Conservation (phyloP, 1,140 invertebrate species). For the Araneus ventricosus region DNA sequence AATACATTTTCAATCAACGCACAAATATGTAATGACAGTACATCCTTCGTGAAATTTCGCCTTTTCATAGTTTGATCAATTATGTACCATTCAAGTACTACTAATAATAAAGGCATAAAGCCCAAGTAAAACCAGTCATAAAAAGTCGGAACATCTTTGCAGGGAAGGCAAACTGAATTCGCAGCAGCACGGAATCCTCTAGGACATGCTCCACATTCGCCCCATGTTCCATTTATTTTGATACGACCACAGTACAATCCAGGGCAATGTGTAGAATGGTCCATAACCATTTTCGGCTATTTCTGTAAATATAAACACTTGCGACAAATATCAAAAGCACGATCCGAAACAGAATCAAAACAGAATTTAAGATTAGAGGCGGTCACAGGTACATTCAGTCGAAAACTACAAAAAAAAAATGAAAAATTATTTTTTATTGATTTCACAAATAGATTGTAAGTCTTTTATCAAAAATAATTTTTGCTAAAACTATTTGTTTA, state of each 20-base stretch:
- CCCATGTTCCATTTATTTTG: constrained; percentile 83
- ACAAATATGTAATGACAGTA: constrained; percentile 87
- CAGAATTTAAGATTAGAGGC: neutral
- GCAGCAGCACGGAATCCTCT: constrained; percentile 85
- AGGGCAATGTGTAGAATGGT: constrained; percentile 83
- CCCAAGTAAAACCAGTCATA: constrained; percentile 87
- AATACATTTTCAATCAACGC: constrained; percentile 89
- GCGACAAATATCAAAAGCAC: neutral
- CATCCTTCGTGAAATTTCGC: constrained; percentile 86
- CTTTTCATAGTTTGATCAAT: constrained; percentile 91
- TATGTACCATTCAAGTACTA: constrained; percentile 94
- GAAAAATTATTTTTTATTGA: neutral
- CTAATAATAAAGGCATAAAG: constrained; percentile 90
- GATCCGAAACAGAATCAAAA: neutral
- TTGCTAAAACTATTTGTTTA: neutral
- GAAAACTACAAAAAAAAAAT: neutral
- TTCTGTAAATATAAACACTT: neutral
- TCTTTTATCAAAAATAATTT: neutral
- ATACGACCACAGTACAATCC: constrained; percentile 92
- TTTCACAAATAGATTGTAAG: neutral
- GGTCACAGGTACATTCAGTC: neutral
- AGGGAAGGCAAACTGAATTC: constrained; percentile 87
- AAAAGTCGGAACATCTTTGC: constrained; percentile 87
- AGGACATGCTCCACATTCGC: constrained; percentile 85
- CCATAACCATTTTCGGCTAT: constrained; percentile 66